These are phyloP conservation scores for Tupiocoris notatus DNA, from an alignment of 2,888 invertebrate genomes.

Conservation along the genomic window DNA sequence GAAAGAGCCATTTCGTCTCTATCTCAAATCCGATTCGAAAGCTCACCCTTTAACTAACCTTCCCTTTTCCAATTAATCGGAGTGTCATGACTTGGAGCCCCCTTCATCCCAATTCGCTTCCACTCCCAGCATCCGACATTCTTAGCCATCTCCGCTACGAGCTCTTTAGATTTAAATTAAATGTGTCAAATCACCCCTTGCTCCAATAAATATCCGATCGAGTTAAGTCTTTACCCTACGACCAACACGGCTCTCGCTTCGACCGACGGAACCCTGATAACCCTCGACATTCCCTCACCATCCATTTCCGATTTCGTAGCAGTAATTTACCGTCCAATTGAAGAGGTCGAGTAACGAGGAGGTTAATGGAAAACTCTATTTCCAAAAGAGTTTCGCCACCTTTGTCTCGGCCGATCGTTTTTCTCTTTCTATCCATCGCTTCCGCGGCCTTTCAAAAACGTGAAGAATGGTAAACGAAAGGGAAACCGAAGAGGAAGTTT, in stretches of 20 bases:
- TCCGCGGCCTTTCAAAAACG: neutral
- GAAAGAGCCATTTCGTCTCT: neutral
- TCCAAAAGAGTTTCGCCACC: slow-evolving; percentile 11
- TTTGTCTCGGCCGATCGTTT: neutral
- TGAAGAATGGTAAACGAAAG: neutral
- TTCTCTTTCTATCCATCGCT: neutral
- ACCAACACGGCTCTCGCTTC: too few species aligned
- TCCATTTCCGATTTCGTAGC: neutral
- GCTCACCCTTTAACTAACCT: slow-evolving; percentile 31
- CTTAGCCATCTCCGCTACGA: neutral
- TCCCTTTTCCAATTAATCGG: slow-evolving; percentile 39
- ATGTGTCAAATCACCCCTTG: slow-evolving; percentile 41
- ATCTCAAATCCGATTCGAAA: slow-evolving; percentile 16
- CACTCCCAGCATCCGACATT: neutral
- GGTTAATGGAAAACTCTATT: slow-evolving; percentile 42
- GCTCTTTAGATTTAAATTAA: slow-evolving; percentile 40
- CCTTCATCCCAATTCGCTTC: neutral
- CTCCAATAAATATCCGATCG: slow-evolving; percentile 41
- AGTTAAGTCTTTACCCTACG: slow-evolving; percentile 32
- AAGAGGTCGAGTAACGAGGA: slow-evolving; percentile 26
- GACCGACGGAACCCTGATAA: neutral
- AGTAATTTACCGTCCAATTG: slow-evolving; percentile 38
- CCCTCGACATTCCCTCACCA: slow-evolving; percentile 11
- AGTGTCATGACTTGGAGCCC: slow-evolving; percentile 31
- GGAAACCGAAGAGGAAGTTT: slow-evolving; percentile 2